phyloP scores from a whole-genome alignment of 2,113 vertebrate species.

The Daphoenositta chrysoptera region DNA sequence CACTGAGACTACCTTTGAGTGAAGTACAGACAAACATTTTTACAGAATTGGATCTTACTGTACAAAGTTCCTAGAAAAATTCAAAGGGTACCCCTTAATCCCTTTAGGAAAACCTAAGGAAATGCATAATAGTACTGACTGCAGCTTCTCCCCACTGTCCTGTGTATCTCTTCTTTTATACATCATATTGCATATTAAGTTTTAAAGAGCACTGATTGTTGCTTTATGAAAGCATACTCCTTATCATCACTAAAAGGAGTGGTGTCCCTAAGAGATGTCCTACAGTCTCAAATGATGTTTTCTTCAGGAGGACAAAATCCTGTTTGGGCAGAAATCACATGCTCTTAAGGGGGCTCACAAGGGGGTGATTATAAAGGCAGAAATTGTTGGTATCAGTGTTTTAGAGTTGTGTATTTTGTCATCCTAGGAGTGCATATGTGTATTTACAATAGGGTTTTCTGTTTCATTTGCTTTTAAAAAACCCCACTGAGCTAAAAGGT shows the following conservation, averaged over 20 bases:
- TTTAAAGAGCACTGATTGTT: neutral
- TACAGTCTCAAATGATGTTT: neutral
- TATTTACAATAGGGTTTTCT: conserved; percentile 36
- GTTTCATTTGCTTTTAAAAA: conserved; percentile 6
- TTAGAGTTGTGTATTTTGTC: neutral
- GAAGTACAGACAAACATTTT: neutral
- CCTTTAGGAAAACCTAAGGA: neutral
- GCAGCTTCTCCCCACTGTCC: neutral
- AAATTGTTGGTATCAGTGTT: neutral
- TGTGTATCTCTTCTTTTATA: neutral
- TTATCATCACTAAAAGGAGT: neutral
- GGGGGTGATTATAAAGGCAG: neutral
- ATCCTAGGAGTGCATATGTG: neutral
- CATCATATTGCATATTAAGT: neutral
- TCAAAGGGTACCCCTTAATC: neutral
- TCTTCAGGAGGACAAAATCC: neutral
- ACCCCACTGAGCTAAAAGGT: neutral
- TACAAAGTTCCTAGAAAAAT: neutral
- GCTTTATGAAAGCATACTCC: neutral
- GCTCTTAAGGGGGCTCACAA: neutral
- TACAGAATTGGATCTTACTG: neutral
- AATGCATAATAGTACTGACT: neutral
- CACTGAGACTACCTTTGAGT: neutral
- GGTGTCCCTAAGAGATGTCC: neutral
- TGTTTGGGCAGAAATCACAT: neutral